Evolutionary conservation across 2,888 invertebrate genomes (phyloP), one percentile per base, ranked within the genome.

Genomic region (Helobdella robusta): DNA sequence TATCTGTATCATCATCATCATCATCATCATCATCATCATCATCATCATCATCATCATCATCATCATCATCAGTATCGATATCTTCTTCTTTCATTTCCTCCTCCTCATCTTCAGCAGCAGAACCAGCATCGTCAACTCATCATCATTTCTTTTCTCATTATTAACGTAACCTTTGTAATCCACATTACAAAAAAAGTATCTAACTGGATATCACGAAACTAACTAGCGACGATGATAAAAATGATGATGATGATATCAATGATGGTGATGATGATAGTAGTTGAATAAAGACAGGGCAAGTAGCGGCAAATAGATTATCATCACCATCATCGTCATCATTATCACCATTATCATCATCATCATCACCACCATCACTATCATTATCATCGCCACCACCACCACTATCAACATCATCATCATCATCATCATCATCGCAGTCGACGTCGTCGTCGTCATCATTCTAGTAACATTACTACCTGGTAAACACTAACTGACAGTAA

Each of bases 11-110:
- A 64, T 64, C 64, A 64, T 44, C 61, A 36, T 44, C 62, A 62
- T 50, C 62, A 62, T 62, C 62, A 62, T 50, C 62, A 62, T 62
- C 62, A 62, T 44, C 58, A 58, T 52, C 64, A 44, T 44, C 52
- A 48, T 65, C 48, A 64, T 58, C 64, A 59, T 58, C 64, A 59
- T 64, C 56, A 59, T 40, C 64, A 58, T 64, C 64, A 36, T 58
- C 64, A 58, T 64, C 64, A 36, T 64, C 64, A 58, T 64, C 64
- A 59, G 56, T 58, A 40, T 64, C 64, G 25, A 58, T 40, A 58
- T 60, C 64, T 23, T 59, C 64, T 58, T 64, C 64, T 34, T 64
- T 46, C 52, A 20, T 40, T 36, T 25, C 40, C 28, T 20, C 54
- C 54, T 52, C 36, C 23, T 64, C 40, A 34, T 56, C 44, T 15